Conservation (phyloP, 2,797 vertebrate species). For the Orientallactaga sibirica region DNA sequence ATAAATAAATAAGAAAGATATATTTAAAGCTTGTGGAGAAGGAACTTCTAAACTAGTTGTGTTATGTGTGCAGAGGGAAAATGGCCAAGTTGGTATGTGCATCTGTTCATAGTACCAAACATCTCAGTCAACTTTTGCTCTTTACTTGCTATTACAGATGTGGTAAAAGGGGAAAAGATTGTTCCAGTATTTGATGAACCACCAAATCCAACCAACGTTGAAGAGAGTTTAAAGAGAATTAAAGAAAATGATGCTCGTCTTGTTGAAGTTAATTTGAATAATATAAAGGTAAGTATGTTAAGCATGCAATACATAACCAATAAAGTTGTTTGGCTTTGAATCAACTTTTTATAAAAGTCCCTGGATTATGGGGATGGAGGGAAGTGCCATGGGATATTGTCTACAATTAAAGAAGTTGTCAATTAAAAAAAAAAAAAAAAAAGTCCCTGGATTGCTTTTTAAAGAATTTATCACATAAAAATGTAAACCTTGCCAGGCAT, state of each 20-base stretch:
- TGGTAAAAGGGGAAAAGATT: constrained; percentile 97
- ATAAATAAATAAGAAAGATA: too few species aligned
- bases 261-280: constrained; percentile 97
- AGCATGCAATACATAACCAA: not conserved
- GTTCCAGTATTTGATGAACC: constrained; percentile 97
- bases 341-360: not conserved
- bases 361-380: too few species aligned
- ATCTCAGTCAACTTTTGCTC: not conserved
- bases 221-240: constrained; percentile 96
- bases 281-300: constrained; percentile 94
- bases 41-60: not conserved
- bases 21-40: not conserved
- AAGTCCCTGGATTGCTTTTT: not conserved
- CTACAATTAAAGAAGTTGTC: too few species aligned
- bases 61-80: not conserved
- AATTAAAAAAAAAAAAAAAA: too few species aligned
- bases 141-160: constrained; percentile 88
- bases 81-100: not conserved
- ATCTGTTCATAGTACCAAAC: not conserved
- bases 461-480: constrained; percentile 27
- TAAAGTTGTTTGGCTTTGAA: not conserved
- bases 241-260: constrained; percentile 93
- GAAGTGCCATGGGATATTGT: too few species aligned
- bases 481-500: not conserved
- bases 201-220: constrained; percentile 98